phyloP scores from a whole-genome alignment of 2,113 vertebrate species.

The Drymodes brunneopygia region DNA sequence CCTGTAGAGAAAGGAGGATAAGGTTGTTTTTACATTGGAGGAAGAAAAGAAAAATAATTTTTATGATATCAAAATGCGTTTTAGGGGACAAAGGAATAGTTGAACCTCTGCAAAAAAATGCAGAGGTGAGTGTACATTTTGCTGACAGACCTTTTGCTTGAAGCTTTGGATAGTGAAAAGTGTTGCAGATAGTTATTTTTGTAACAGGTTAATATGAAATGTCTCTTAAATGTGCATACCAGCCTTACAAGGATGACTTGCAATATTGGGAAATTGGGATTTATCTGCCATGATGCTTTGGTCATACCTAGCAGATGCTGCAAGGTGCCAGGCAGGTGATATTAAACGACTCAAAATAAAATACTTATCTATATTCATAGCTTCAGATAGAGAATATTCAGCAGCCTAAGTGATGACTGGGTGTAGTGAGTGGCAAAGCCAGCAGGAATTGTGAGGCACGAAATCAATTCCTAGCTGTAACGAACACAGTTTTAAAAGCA shows the following conservation, averaged over 20 bases:
- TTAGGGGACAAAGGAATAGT: not conserved
- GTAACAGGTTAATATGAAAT: not conserved
- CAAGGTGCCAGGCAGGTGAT: not conserved
- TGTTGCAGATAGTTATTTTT: not conserved
- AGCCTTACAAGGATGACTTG: not conserved
- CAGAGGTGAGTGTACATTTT: not conserved
- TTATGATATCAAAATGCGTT: not conserved
- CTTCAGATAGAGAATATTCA: not conserved
- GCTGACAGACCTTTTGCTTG: not conserved
- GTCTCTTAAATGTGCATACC: not conserved
- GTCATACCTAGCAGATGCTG: not conserved
- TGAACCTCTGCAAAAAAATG: not conserved
- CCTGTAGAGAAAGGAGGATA: not conserved
- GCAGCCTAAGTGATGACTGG: not conserved
- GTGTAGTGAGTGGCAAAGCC: not conserved
- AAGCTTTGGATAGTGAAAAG: not conserved
- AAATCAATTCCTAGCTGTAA: slow-evolving; percentile 11
- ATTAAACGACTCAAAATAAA: not conserved
- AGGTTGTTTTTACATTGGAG: not conserved
- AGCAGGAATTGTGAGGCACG: not conserved
- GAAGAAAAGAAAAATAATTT: not conserved
- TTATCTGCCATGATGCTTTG: not conserved
- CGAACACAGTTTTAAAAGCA: slow-evolving; percentile 4
- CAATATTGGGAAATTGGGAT: not conserved
- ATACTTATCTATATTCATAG: not conserved